Conservation (phyloP, 2,797 vertebrate genomes). For the Pseudochirops cupreus region DNA sequence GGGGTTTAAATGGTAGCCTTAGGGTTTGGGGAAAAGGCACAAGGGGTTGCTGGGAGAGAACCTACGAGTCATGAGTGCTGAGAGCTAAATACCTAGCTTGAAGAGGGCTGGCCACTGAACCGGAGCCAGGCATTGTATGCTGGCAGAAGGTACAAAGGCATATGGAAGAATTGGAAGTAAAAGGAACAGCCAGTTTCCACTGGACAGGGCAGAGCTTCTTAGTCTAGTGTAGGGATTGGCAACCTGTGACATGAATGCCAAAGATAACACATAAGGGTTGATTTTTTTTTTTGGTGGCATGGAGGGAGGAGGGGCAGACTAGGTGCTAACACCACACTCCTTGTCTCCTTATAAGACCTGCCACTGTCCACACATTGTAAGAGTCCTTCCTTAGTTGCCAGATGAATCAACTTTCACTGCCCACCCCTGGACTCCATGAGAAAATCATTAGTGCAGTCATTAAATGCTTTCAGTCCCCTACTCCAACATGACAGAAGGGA, state of each 20-base stretch:
- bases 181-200: conserved; percentile 45
- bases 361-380: neutral
- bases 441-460: neutral
- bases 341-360: neutral
- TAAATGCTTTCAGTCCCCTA: neutral
- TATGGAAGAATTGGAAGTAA: conserved; percentile 40
- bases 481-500: neutral
- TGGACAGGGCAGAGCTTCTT: conserved; percentile 71
- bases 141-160: conserved; percentile 55
- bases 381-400: neutral
- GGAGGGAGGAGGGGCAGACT: neutral
- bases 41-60: conserved; percentile 66
- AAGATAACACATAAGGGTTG: conserved; percentile 45
- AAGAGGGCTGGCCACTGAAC: conserved; percentile 74
- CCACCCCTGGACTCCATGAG: neutral
- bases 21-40: conserved; percentile 72
- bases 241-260: neutral
- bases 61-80: conserved; percentile 65
- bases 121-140: conserved; percentile 69
- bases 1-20: conserved; percentile 77
- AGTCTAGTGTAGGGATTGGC: conserved; percentile 59
- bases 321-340: neutral
- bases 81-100: conserved; percentile 73
- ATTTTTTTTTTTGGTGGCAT: conserved; percentile 39
- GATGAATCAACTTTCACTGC: neutral